These are phyloP conservation scores for Recurvirostra avosetta DNA, from an alignment of 2,113 vertebrate species.

Conservation along the genomic window DNA sequence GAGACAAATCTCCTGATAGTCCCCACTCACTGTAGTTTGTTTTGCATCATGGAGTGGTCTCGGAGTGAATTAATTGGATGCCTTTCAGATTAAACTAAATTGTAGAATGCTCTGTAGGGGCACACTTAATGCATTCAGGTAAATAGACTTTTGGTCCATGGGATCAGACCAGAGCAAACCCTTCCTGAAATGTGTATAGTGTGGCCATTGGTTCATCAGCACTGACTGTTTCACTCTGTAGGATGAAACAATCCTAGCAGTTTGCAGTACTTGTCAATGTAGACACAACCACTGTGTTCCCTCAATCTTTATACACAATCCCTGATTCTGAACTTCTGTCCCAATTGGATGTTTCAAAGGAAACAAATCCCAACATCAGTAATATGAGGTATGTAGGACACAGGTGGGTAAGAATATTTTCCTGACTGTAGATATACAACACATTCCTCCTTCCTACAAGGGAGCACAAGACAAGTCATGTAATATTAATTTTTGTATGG, in stretches of 20 bases:
- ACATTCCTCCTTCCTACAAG: not conserved
- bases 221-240: not conserved
- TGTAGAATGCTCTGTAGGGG: not conserved
- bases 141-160: not conserved
- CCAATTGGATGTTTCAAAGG: not conserved
- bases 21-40: not conserved
- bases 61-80: not conserved
- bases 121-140: not conserved
- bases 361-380: not conserved
- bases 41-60: not conserved
- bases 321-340: not conserved
- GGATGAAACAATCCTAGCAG: not conserved
- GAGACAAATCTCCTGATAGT: not conserved
- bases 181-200: not conserved
- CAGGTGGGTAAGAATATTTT: not conserved
- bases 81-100: not conserved
- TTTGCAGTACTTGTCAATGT: not conserved
- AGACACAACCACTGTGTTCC: not conserved
- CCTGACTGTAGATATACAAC: not conserved
- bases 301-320: not conserved
- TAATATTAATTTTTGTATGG: not conserved
- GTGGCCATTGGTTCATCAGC: not conserved
- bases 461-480: not conserved
- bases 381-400: not conserved
- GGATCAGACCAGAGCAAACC: not conserved